Evolutionary conservation across 2,888 invertebrate species (phyloP).

Genomic region (Andricus quercusramuli): DNA sequence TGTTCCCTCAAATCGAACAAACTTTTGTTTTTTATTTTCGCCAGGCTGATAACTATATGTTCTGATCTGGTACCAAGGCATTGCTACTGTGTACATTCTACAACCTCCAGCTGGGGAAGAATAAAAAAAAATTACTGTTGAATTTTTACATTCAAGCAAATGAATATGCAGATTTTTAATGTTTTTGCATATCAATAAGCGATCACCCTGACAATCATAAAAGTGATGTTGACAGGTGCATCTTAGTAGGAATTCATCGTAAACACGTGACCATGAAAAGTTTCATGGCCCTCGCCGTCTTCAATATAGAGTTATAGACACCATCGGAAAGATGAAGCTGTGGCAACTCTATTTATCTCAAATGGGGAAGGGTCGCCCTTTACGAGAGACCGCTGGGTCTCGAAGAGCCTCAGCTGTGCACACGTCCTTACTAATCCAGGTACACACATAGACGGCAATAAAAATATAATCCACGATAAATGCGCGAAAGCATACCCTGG

Average conservation of each 20-base stretch:
- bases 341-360: slow-evolving; percentile 42
- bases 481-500: slow-evolving; percentile 55
- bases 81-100: too few species aligned
- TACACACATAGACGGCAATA: slow-evolving; percentile 55
- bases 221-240: slow-evolving; percentile 22
- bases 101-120: too few species aligned
- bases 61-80: too few species aligned
- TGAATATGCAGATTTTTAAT: neutral
- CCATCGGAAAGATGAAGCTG: slow-evolving; percentile 39
- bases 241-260: slow-evolving; percentile 16
- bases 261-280: slow-evolving; percentile 31
- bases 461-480: slow-evolving; percentile 70
- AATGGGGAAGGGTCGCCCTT: slow-evolving; percentile 42
- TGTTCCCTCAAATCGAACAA: too few species aligned
- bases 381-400: slow-evolving; percentile 41
- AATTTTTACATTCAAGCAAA: neutral
- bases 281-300: slow-evolving; percentile 31
- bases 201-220: neutral
- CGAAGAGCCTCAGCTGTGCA: slow-evolving; percentile 65
- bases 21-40: too few species aligned
- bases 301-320: slow-evolving; percentile 22
- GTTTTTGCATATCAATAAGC: neutral
- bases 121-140: too few species aligned
- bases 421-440: slow-evolving; percentile 65
- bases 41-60: too few species aligned